Base-by-base conservation (phyloP, 2,113 vertebrate genomes). In the Calypte anna region DNA sequence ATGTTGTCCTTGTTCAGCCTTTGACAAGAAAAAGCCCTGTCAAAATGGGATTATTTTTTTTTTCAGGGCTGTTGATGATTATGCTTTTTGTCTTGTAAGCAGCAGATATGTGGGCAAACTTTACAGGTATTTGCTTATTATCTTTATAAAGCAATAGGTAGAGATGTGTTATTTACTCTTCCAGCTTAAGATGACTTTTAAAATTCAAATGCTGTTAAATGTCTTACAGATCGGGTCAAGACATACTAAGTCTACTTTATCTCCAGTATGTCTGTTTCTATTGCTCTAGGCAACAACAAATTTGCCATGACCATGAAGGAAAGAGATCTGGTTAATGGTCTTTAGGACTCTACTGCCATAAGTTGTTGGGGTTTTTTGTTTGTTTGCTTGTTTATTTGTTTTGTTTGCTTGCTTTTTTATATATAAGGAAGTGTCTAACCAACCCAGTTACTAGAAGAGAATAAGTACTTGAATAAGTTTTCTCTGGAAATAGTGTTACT, bases 231-330 rank as follows among this genome's bases (percentile, higher is more conserved):
- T 6, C 8, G 33, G 23, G 77, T 77, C 15, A 74, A 55, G 46
- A 58, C n/a, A 57, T 40, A 21, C 12, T 75, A 67, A 70, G 44
- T 63, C 62, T 92, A 30, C 28, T 78, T 78, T 25, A 30, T 15
- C 0, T 72, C 28, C 4, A n/a, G 8, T 0, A 1, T 40, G 20
- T 51, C 10, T 16, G 25, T 33, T 79, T 68, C 14, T 14, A 5
- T 73, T 83, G 22, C 38, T 87, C 18, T 57, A 48, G 55, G 21
- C 40, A 73, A 44, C 25, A 31, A 15, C 2, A 6, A 2, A 6
- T 73, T 68, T 90, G 13, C 28, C 5, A 4, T 43, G 28, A 28
- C 38, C 3, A 8, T 27, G 48, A 84, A 88, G 54, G n/a, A 78
- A 69, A 7, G 22, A 51, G 38, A 51, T 59, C 11, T 67, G 17